Evolutionary conservation across 2,797 vertebrate species (phyloP).

Genomic region (Nannoperca obscura): DNA sequence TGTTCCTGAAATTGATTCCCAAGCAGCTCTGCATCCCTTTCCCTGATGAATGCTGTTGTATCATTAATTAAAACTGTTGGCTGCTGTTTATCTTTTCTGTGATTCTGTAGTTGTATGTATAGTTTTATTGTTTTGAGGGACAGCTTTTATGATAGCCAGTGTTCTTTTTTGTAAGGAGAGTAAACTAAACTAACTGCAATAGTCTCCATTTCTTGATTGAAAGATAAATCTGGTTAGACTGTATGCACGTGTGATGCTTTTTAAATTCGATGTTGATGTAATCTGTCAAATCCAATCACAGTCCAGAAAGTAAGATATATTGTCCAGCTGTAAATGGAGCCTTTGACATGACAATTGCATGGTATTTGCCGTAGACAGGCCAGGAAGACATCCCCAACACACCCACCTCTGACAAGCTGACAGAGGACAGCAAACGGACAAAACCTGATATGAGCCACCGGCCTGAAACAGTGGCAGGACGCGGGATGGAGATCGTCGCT

Average conservation of each 20-base stretch:
- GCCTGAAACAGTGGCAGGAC: constrained; percentile 62
- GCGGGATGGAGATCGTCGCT: constrained; percentile 59
- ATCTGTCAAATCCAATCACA: not conserved
- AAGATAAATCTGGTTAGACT: not conserved
- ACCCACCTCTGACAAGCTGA: constrained; percentile 48
- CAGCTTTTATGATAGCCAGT: not conserved
- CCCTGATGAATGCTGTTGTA: not conserved
- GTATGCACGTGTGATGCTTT: not conserved
- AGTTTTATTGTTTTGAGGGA: not conserved
- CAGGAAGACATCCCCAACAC: constrained; percentile 28
- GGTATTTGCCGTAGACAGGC: constrained; percentile 26
- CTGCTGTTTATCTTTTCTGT: not conserved
- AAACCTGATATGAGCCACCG: constrained; percentile 45
- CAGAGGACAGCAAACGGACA: constrained; percentile 53
- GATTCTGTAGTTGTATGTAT: not conserved
- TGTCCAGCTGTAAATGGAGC: constrained; percentile 17
- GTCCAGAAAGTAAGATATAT: not conserved
- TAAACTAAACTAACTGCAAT: not conserved
- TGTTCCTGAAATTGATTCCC: too few relatives aligned
- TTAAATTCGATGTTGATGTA: not conserved
- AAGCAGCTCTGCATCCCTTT: not conserved
- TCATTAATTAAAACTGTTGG: too few relatives aligned
- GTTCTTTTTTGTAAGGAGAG: not conserved
- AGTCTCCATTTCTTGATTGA: not conserved
- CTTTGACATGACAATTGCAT: constrained; percentile 28